Conservation (phyloP, 2,797 vertebrate species). For the Gallinago nigripennis region DNA sequence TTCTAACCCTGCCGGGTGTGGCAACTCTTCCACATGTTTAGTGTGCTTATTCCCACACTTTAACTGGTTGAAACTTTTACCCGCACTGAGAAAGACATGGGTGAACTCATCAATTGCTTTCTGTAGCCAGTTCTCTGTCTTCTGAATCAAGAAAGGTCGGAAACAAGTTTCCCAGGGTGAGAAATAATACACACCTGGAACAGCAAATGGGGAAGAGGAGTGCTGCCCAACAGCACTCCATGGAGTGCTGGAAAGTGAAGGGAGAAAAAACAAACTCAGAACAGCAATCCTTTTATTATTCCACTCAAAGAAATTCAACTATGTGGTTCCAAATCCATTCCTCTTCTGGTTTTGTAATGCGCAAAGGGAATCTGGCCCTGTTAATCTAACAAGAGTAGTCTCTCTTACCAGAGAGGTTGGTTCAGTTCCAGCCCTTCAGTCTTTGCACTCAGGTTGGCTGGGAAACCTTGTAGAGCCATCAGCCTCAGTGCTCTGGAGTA, state of each 20-base stretch:
- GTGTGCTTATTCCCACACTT: not conserved
- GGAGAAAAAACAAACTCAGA: not conserved
- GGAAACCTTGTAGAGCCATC: not conserved
- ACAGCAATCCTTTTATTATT: not conserved
- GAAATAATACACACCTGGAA: not conserved
- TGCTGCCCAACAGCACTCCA: not conserved
- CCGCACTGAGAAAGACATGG: not conserved
- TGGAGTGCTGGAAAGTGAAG: not conserved
- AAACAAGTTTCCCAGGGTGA: not conserved
- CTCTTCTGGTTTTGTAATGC: not conserved
- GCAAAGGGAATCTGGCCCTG: not conserved
- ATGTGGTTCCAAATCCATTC: not conserved
- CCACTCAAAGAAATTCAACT: not conserved
- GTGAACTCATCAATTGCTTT: not conserved
- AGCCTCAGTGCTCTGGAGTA: not conserved
- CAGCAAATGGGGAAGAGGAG: not conserved
- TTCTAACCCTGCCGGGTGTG: not conserved
- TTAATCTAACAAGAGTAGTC: not conserved
- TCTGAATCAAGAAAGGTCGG: not conserved
- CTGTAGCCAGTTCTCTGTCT: not conserved
- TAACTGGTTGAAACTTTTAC: not conserved
- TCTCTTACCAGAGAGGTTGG: not conserved
- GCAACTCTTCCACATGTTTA: not conserved
- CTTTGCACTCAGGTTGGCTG: not conserved
- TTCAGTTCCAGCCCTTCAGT: not conserved